Base-by-base conservation (phyloP, 2,888 invertebrate genomes). In the Zygogramma bicolorata region DNA sequence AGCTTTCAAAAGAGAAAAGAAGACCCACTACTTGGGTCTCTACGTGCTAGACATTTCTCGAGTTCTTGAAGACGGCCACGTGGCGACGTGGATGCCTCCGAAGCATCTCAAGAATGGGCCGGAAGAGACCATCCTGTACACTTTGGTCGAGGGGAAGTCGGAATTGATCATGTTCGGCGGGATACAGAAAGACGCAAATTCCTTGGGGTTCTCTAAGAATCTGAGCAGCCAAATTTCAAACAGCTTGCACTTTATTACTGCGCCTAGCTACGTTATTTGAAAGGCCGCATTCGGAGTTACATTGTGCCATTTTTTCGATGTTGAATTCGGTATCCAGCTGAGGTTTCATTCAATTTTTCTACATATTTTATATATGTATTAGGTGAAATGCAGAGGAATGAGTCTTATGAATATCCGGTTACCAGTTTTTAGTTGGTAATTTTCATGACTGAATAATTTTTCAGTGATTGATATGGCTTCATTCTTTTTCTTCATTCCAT, bases 101-200 rank as follows among this genome's bases (percentile, higher is more conserved):
- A 92, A 93, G 80, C 90, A 92, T 74, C 62, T 83, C 10, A 78
- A 77, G n/a, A 82, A 83, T 60, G 85, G 85, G 0, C 97, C 98
- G 0, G 96, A 97, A 84, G 96, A 97, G 84, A 92, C 96, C 61
- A 94, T 97, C 77, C 90, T 97, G 82, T 97, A 97, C 85, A 94
- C 96, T 34, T 90, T 98, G 80, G 93, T 97, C 4, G 92, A 93
- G 76, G 98, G 97, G 13, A 94, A 96, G 84, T 96, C 96, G 10
- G 98, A 98, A 88, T 87, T 98, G 29, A 93, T 98, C 66, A 93
- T 98, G 90, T 98, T 98, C 88, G 98, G 98, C n/a, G 98, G 98
- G 70, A 95, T 98, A 77, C 93, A 94, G 81, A 95, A 95, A 85
- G 94, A 95, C 85, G 90, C 91, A 70, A 89, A 89, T 74, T 90